Conservation (phyloP, 2,888 invertebrate species). For the Himalopsyche japonica region DNA sequence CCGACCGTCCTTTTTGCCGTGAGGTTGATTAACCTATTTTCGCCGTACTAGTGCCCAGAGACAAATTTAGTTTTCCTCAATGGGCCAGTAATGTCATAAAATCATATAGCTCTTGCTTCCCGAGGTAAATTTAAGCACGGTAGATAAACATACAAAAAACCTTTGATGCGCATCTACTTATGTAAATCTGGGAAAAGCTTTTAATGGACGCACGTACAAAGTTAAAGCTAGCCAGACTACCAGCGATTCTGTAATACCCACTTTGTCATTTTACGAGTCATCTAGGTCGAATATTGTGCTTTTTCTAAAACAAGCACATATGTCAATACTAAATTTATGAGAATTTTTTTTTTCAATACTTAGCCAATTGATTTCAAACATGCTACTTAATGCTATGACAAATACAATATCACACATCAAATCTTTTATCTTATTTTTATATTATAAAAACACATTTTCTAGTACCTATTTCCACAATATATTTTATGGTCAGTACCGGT, state of each 20-base stretch:
- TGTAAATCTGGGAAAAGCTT: constrained; percentile 35
- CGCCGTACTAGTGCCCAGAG: not conserved
- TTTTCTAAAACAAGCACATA: no score
- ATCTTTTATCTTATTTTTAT: no score
- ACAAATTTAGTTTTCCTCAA: not conserved
- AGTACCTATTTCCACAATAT: no score
- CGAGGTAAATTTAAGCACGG: constrained; percentile 8
- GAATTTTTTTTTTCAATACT: no score
- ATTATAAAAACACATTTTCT: no score
- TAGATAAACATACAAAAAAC: constrained; percentile 13
- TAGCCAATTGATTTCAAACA: no score
- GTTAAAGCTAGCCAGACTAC: not conserved
- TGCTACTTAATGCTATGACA: no score
- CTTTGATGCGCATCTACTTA: constrained; percentile 17
- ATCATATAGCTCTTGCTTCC: constrained; percentile 4
- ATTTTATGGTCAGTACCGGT: no score
- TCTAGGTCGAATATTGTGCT: no score
- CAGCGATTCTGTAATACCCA: not conserved
- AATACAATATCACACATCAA: no score
- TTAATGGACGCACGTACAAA: constrained; percentile 31
- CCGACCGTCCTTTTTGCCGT: not conserved
- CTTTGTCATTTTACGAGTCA: not conserved
- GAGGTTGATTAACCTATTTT: not conserved
- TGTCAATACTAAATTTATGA: no score
- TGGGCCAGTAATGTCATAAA: not conserved